Evolutionary conservation across 1,140 invertebrate genomes (phyloP), one percentile per base, ranked within the genome.

Genomic region (Phocides pigmalion): DNA sequence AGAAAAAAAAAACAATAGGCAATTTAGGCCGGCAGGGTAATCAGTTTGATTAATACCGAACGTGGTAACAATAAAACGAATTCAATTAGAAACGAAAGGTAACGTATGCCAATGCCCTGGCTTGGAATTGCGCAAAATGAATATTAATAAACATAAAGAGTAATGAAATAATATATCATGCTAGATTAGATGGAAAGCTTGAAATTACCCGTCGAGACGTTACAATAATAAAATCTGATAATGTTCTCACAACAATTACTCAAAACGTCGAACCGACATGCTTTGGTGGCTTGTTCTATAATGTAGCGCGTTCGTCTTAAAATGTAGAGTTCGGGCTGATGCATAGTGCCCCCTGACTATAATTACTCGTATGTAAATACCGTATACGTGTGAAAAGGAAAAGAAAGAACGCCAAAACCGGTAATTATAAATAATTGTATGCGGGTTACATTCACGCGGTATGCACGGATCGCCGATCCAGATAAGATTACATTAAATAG

Each of bases 81-180:
- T 90, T 89, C 82, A 90, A 89, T 89, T 89, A 87, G 75, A 86
- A 85, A 80, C 79, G 84, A 83, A 87, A 90, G 79, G 84, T 87
- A 87, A 84, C 89, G 93, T 94, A 94, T 95, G 95, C 95, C 95
- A 96, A 95, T 96, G 95, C 95, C 95, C 95, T 96, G 95, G 95
- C 95, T 95, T 94, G 93, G 80, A 91, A 89, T 92, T 89, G 87
- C 82, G 87, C 86, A 84, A 91, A 86, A 89, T 85, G 87, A 90
- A 87, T 89, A 86, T 82, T 81, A 90, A 73, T 75, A 84, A 68
- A 68, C 81, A 78, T 77, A 79, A 84, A 87, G 75, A 82, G 74
- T 88, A 84, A 90, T 89, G 87, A 89, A 88, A 88, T 85, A 87
- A 89, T 89, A 87, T 72, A 89, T 91, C 89, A 91, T 90, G 89